Evolutionary conservation across 2,113 vertebrate genomes (phyloP), one percentile per base, ranked within the genome.

Genomic region (Electrona antarctica): DNA sequence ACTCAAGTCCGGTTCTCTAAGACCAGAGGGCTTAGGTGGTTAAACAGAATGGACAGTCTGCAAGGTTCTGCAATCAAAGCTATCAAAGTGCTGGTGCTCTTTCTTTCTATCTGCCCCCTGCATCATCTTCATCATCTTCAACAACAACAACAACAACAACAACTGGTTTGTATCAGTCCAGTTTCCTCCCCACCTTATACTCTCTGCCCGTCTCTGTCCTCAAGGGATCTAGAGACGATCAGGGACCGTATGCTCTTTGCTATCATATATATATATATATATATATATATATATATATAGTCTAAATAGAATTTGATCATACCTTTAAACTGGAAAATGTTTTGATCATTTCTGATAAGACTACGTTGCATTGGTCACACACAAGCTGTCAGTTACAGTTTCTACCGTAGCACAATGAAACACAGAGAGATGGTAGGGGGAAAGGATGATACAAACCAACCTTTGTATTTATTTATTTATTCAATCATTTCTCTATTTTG

Each of bases 11-110:
- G 33, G 33, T 41, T 41, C 33, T 41, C 5, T 41, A 41, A 41
- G 33, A 41, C 33, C 0, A 21, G 21, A 21, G 21, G 21, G 21
- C 21, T 21, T 21, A 21, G 21, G 21, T 21, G 33, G 33, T 41
- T 41, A 41, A 41, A 41, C 33, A 41, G 33, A 41, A 41, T 41
- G 33, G 5, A 41, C 33, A 41, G 1, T 41, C 33, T 41, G 33
- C 33, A 41, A 41, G 33, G 33, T 41, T 41, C 33, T 33, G 29
- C 29, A 4, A 33, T 33, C 29, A 33, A 33, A 33, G 60, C 81
- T 88, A 90, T 91, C 89, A 90, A 91, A 91, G 88, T 89, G 81
- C 88, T 86, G 8, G 79, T 78, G 78, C 69, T 84, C 57, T 57
- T 11, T 61, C 60, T 55, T 45, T 63, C 41, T 45, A 7, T 2